These are phyloP conservation scores for Isaurus tuberculatus DNA, from an alignment of 92 coral and sea anemone species.

Conservation along the genomic window DNA sequence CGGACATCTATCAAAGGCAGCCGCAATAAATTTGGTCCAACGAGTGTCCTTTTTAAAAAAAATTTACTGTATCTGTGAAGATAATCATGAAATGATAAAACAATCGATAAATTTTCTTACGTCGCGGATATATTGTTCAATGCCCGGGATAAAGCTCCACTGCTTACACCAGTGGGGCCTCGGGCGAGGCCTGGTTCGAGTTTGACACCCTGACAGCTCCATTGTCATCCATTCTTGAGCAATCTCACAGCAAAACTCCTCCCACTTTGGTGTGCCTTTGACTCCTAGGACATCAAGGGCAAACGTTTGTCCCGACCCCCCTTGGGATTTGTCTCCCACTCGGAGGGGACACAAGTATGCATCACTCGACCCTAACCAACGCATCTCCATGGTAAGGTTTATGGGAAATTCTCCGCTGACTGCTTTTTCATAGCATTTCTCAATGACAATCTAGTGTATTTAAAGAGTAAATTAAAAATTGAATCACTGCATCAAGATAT, in stretches of 20 bases:
- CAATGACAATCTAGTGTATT: constrained; percentile 33
- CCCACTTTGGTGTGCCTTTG: constrained; percentile 42
- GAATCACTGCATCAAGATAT: too few relatives aligned
- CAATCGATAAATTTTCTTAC: constrained; percentile 11
- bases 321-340: constrained; percentile 25
- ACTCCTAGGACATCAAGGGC: constrained; percentile 29
- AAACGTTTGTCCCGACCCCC: constrained; percentile 38
- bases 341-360: constrained; percentile 42
- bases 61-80: too few relatives aligned
- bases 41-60: too few relatives aligned
- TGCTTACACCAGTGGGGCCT: constrained; percentile 46
- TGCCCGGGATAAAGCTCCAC: constrained; percentile 37
- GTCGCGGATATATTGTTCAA: constrained; percentile 30
- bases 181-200: constrained; percentile 40
- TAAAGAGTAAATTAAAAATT: too few relatives aligned
- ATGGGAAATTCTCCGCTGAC: constrained; percentile 27
- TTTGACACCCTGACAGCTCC: too few relatives aligned
- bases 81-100: too few relatives aligned
- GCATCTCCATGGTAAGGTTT: constrained; percentile 40
- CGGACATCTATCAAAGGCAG: too few relatives aligned
- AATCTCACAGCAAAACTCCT: constrained; percentile 22
- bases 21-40: too few relatives aligned
- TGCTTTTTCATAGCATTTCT: constrained; percentile 32
- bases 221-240: constrained; percentile 28
- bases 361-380: constrained; percentile 36